Percentiles rank a stretch among this genome's conserved stretches.
Conservation (phyloP, 2,888 invertebrate genomes). For the Ormyrus thymus region DNA sequence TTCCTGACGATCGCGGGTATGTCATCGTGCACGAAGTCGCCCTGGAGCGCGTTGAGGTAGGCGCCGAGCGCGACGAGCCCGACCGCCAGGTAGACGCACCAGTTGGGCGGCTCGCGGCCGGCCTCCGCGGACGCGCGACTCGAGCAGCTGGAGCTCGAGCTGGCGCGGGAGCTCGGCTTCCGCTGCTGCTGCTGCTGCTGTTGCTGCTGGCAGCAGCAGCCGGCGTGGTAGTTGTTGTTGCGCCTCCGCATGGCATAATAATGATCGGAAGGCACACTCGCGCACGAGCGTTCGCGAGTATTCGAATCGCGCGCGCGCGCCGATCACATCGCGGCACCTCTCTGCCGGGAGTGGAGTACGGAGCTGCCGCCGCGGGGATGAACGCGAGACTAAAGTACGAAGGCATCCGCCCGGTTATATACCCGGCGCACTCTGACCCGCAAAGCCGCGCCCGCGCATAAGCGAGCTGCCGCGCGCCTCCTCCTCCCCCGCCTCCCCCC, state of each 20-base stretch:
- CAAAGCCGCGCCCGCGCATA: constrained; percentile 73
- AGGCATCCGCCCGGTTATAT: constrained; percentile 74
- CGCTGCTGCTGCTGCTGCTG: constrained; percentile 44
- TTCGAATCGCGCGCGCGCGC: neutral
- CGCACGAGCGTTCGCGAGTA: neutral
- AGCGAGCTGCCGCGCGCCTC: constrained; percentile 64
- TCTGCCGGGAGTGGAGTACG: neutral
- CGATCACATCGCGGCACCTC: neutral
- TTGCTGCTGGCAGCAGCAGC: constrained; percentile 6
- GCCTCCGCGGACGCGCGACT: constrained; percentile 61
- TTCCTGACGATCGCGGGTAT: constrained; percentile 89
- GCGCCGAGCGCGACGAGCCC: constrained; percentile 82
- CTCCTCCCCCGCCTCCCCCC: constrained; percentile 57
- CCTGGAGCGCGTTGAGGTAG: constrained; percentile 84
- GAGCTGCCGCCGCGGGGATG: constrained; percentile 64
- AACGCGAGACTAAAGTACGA: constrained; percentile 72
- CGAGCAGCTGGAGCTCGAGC: constrained; percentile 41
- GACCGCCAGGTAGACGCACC: constrained; percentile 81
- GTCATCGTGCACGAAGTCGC: constrained; percentile 93
- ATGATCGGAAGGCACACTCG: constrained; percentile 36
- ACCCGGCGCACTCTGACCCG: constrained; percentile 73
- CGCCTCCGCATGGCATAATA: constrained; percentile 62
- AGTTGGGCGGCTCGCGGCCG: constrained; percentile 72
- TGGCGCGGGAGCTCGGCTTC: constrained; percentile 56
- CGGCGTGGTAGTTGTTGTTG: constrained; percentile 61